A percentile compares a stretch with the other conserved stretches of the same genome.
Conservation (phyloP, 2,888 invertebrate species). For the Hemicrepidius hirtus region DNA sequence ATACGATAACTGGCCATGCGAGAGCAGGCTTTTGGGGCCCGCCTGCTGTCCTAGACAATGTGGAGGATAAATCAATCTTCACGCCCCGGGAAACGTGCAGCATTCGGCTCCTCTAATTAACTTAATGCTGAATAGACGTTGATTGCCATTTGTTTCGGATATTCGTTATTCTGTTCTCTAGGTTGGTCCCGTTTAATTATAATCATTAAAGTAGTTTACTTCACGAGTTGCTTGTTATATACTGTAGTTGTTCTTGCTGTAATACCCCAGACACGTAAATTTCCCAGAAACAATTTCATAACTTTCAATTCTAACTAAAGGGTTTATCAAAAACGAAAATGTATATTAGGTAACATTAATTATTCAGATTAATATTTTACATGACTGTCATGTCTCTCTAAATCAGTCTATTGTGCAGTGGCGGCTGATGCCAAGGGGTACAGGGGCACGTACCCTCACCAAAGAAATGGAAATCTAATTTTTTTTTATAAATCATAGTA, state of each 20-base stretch:
- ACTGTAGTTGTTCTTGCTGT: slow-evolving; percentile 28
- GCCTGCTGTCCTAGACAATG: slow-evolving; percentile 63
- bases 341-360: background rate
- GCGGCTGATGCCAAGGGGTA: too few relatives aligned
- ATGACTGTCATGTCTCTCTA: too few relatives aligned
- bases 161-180: slow-evolving; percentile 49
- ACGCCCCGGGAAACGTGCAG: slow-evolving; percentile 59
- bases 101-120: slow-evolving; percentile 63
- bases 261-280: slow-evolving; percentile 42
- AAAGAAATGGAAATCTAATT: too few relatives aligned
- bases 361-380: too few relatives aligned
- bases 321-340: background rate
- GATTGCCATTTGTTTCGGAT: slow-evolving; percentile 59
- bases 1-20: slow-evolving; percentile 50
- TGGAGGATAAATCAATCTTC: slow-evolving; percentile 65
- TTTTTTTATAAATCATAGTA: too few relatives aligned
- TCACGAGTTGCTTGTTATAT: slow-evolving; percentile 46
- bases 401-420: too few relatives aligned
- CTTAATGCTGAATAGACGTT: slow-evolving; percentile 61
- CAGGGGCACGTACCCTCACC: too few relatives aligned
- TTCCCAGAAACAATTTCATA: slow-evolving; percentile 41
- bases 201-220: slow-evolving; percentile 51
- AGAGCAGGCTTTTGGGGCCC: slow-evolving; percentile 41
- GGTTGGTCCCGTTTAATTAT: slow-evolving; percentile 51
- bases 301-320: slow-evolving; percentile 17